These are phyloP conservation scores for Nemurella pictetii DNA, from an alignment of 2,888 invertebrate genomes.

Conservation along the genomic window DNA sequence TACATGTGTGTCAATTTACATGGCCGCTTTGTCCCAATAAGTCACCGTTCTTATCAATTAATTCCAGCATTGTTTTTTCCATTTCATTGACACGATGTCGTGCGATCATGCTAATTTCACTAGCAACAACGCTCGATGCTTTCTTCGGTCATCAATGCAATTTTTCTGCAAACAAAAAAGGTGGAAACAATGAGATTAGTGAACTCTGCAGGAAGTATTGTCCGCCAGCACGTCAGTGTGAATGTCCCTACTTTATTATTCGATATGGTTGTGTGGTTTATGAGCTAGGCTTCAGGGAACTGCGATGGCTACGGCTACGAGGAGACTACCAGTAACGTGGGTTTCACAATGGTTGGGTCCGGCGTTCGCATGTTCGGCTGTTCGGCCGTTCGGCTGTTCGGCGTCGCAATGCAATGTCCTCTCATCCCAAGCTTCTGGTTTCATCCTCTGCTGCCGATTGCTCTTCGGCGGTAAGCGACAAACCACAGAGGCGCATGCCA, in stretches of 20 bases:
- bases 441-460: not conserved
- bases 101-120: constrained; percentile 9
- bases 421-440: not conserved
- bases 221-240: constrained; percentile 5
- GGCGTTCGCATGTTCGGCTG: no score
- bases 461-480: not conserved
- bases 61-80: not conserved
- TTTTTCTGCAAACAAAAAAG: not conserved
- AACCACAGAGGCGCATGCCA: not conserved
- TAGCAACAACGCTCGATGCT: not conserved
- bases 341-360: constrained; percentile 1
- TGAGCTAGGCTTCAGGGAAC: no score
- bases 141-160: not conserved
- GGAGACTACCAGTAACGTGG: not conserved
- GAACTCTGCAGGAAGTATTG: constrained; percentile 25
- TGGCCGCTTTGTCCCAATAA: not conserved
- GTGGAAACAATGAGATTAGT: constrained; percentile 8
- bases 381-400: no score
- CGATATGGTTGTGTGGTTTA: constrained; percentile 17
- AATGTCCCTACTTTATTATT: constrained; percentile 23
- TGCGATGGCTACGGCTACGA: not conserved
- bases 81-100: not conserved
- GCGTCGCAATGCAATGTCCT: constrained; percentile 16
- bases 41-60: not conserved
- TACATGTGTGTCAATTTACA: not conserved